Base-by-base conservation (phyloP, 2,888 invertebrate genomes). In the Chesias legatella region DNA sequence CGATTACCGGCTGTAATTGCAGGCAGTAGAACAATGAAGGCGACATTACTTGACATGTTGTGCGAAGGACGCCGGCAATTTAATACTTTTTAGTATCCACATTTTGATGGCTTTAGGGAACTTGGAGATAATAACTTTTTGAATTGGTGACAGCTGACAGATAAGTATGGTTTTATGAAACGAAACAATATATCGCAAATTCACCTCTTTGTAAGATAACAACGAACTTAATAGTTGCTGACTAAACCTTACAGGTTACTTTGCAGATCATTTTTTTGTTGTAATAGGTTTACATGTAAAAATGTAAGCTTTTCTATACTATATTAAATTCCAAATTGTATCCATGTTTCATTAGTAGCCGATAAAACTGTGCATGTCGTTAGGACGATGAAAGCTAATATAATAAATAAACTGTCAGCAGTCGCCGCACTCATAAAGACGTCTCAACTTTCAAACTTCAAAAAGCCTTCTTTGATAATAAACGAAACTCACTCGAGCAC, bases 341-440 rank as follows among this genome's bases (percentile, higher is more conserved):
- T n/a, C n/a, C n/a, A n/a, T n/a, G n/a, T n/a, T n/a, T n/a, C n/a
- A n/a, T n/a, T n/a, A n/a, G n/a, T n/a, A n/a, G n/a, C n/a, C n/a
- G n/a, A n/a, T n/a, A n/a, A n/a, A n/a, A n/a, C n/a, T n/a, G n/a
- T n/a, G n/a, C n/a, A n/a, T n/a, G n/a, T n/a, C n/a, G n/a, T n/a
- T 80, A 77, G 79, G 81, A 79, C 65, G 77, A 62, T 78, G 75
- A 75, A 81, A 81, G 83, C 77, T 79, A 75, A 81, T 82, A 68
- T 75, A 75, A 81, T 82, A 81, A 84, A 82, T 80, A n/a, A n/a
- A n/a, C n/a, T n/a, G n/a, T n/a, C n/a, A 77, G 73, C 63, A 67
- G 63, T 58, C 64, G 60, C 60, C 57, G 65, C 66, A 71, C 63
- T 75, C 73, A 69, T 76, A 73, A 80, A 79, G 68, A n/a, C 70